Base-by-base conservation (phyloP, 2,797 vertebrate species). In the Enteromius viviparus region DNA sequence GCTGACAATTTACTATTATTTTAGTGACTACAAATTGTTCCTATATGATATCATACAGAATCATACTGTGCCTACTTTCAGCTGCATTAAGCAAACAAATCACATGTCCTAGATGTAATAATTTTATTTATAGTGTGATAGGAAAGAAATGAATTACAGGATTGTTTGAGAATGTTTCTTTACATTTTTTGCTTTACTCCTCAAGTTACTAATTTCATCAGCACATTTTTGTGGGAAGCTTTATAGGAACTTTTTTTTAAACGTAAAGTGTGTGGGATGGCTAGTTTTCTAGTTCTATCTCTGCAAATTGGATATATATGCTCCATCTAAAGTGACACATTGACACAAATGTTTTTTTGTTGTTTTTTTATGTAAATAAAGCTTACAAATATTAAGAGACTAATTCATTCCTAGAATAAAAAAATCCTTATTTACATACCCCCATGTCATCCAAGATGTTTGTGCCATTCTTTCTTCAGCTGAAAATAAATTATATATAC, bases 1-100 rank as follows among this genome's bases (percentile, higher is more conserved):
- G 85, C 15, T 69, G 83, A 84, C n/a, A 42, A 49, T 70, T 47
- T 49, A 83, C 64, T 70, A 68, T 83, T 68, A 37, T 76, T 76
- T 69, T 76, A 55, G 23, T n/a, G 47, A 42, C 64, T 58, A 37
- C 58, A 77, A 62, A 78, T 77, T 49, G 51, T 71, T 83, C 14
- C 29, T 70, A 34, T 60, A 77, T 83, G 74, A 83, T 70, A 58
- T 70, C 64, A 77, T 83, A 71, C 51, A 37, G 49, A 55, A 47
- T 47, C 40, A 19, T 60, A 47, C 2, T 51, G 55, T 74, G 17
- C 26, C 11, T 26, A 29, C 51, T 5, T 58, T 26, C 8, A 81
- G 47, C 37, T 19, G 29, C 4, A 77, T 60, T 37, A 69, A 51
- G 23, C 37, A 58, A 68, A 32, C 23, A 78, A 77, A 47, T 77